Evolutionary conservation across 2,113 vertebrate genomes (phyloP).

Genomic region (Melanocharis versteri): DNA sequence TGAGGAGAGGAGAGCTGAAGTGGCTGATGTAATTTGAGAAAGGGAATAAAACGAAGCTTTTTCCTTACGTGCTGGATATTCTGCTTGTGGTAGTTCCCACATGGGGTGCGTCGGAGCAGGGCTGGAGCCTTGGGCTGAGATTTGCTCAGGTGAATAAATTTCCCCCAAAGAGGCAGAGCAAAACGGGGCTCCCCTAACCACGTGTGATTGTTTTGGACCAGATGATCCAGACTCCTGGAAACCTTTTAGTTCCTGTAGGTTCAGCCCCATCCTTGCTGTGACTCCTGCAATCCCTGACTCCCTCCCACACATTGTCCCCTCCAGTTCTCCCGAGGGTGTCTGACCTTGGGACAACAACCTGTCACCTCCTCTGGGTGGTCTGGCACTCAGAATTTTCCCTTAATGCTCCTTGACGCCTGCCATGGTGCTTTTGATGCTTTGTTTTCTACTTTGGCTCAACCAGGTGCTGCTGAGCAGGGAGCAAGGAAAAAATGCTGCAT

Average conservation of each 20-base stretch:
- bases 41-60: background rate
- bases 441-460: background rate
- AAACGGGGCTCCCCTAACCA: fast-evolving
- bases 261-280: background rate
- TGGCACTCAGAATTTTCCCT: background rate
- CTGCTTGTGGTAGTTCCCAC: background rate
- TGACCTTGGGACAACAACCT: background rate
- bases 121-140: background rate
- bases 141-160: background rate
- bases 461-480: background rate
- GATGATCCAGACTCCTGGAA: background rate
- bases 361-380: background rate
- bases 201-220: fast-evolving
- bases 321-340: background rate
- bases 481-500: background rate
- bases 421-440: background rate
- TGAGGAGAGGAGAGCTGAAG: background rate
- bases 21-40: conserved; percentile 23
- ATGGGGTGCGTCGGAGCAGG: background rate
- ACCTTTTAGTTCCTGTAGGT: background rate
- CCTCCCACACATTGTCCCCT: fast-evolving
- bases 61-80: background rate
- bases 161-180: background rate
- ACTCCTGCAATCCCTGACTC: background rate
- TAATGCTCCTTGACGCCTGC: background rate